Base-by-base conservation (phyloP, 2,888 invertebrate species). In the Agrilus cyanescens region DNA sequence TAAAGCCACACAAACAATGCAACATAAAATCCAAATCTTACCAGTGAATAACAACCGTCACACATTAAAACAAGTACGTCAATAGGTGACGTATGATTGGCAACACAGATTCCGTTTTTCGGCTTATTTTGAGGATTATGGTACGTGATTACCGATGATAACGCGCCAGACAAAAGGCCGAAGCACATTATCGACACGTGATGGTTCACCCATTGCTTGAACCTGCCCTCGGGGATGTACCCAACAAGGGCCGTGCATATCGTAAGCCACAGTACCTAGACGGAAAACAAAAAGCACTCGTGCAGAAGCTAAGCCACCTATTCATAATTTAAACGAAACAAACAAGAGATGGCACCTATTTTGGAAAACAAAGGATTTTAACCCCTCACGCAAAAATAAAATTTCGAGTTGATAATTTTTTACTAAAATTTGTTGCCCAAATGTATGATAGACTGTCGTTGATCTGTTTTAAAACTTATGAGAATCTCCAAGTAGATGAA, bases 81-180 rank as follows among this genome's bases (percentile, higher is more conserved):
- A 52, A 98, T 94, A 3, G 98, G 98, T 49, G 95, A 95, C 4
- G 98, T 98, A 70, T 98, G 98, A 71, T 98, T 99, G 37, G 97
- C 97, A 20, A 98, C 98, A 71, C 96, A 97, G 57, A 97, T 97
- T 46, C 83, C 80, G 51, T 68, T 72, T 56, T 78, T 78, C 29
- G 94, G 94, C 55, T 79, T 78, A 66, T 93, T 88, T 62, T 91
- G 87, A 41, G 78, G 78, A 64, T 83, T 87, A 68, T 91, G 87
- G 68, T 88, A 89, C 18, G 80, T 83, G 54, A 89, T 80, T 47
- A 89, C 88, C 20, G 85, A 80, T 7, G 96, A 95, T 58, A 96
- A 80, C 40, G 94, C 88, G 48, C 94, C 81, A 41, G 91, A 88
- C 53, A 96, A 73, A 56, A 97, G 82, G 60, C 91, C 85, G 71